Conservation (phyloP, 1,140 invertebrate species). For the Drosophila repletoides region DNA sequence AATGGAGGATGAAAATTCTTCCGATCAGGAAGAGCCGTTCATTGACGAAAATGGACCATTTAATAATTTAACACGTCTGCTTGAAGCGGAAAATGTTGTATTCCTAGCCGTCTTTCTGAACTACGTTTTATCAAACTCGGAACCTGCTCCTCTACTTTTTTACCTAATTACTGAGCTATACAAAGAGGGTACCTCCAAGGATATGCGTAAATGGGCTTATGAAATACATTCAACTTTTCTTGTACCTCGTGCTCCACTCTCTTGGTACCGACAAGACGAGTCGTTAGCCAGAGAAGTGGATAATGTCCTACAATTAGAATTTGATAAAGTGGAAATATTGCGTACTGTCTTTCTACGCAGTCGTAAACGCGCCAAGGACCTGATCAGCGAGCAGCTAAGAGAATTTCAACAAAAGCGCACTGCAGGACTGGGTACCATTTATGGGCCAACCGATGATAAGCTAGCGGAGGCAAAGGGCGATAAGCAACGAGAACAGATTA, state of each 20-base stretch:
- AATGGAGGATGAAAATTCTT: conserved; percentile 97
- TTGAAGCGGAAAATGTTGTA: conserved; percentile 87
- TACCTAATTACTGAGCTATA: conserved; percentile 94
- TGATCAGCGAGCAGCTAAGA: conserved; percentile 92
- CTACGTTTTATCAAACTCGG: conserved; percentile 92
- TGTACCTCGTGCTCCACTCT: conserved; percentile 93
- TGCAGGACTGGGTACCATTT: conserved; percentile 94
- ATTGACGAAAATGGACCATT: conserved; percentile 91
- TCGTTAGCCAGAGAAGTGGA: conserved; percentile 93
- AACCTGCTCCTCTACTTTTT: conserved; percentile 93
- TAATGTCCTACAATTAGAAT: conserved; percentile 90
- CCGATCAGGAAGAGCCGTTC: conserved; percentile 90
- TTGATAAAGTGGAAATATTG: conserved; percentile 94
- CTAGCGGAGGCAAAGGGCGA: conserved; percentile 92
- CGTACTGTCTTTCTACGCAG: conserved; percentile 95
- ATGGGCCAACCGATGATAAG: conserved; percentile 92
- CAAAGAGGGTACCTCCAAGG: conserved; percentile 92
- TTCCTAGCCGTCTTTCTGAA: conserved; percentile 95
- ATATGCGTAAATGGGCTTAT: conserved; percentile 97
- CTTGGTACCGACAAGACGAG: conserved; percentile 92
- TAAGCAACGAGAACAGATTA: conserved; percentile 90
- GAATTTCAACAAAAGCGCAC: conserved; percentile 96
- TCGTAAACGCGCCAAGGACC: conserved; percentile 91
- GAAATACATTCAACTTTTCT: conserved; percentile 98
- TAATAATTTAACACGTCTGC: conserved; percentile 87